A percentile compares a stretch with the other conserved stretches of the same genome.
phyloP scores from a whole-genome alignment of 2,888 invertebrate genomes.

The Napeogenes sylphis region DNA sequence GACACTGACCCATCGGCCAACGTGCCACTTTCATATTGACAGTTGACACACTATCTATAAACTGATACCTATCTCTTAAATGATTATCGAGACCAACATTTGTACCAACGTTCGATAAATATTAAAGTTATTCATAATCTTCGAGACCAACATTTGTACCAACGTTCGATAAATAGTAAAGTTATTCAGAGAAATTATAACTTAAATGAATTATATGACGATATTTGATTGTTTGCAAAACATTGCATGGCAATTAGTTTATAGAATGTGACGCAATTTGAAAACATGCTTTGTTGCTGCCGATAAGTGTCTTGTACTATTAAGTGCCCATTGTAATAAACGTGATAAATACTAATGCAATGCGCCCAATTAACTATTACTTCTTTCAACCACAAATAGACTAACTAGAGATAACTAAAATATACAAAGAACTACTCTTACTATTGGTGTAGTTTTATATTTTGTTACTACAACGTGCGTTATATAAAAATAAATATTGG shows the following conservation, averaged over 20 bases:
- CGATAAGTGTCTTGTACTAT: slow-evolving; percentile 38
- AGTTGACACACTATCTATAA: slow-evolving; percentile 73
- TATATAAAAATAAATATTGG: slow-evolving; percentile 8
- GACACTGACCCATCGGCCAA: slow-evolving; percentile 72
- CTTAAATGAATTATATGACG: too few relatives aligned
- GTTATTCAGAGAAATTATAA: too few relatives aligned
- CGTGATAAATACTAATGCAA: slow-evolving; percentile 39
- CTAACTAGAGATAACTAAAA: too few relatives aligned
- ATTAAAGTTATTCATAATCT: too few relatives aligned
- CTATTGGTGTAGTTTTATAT: slow-evolving; percentile 35
- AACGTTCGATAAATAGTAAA: too few relatives aligned
- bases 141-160: too few relatives aligned
- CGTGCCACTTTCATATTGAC: slow-evolving; percentile 74
- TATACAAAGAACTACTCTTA: slow-evolving; percentile 2
- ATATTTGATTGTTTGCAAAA: slow-evolving; percentile 45
- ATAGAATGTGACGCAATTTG: slow-evolving; percentile 47
- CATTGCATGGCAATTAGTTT: slow-evolving; percentile 48
- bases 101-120: slow-evolving; percentile 6
- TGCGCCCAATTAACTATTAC: slow-evolving; percentile 40
- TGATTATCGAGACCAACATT: slow-evolving; percentile 37
- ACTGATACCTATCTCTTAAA: slow-evolving; percentile 48
- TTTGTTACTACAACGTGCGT: slow-evolving; percentile 2
- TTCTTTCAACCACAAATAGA: slow-evolving; percentile 34
- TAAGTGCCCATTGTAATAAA: slow-evolving; percentile 39
- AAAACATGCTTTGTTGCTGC: slow-evolving; percentile 37